Evolutionary conservation across 2,113 vertebrate genomes (phyloP), one percentile per base, ranked within the genome.

Genomic region (Sylvia atricapilla): DNA sequence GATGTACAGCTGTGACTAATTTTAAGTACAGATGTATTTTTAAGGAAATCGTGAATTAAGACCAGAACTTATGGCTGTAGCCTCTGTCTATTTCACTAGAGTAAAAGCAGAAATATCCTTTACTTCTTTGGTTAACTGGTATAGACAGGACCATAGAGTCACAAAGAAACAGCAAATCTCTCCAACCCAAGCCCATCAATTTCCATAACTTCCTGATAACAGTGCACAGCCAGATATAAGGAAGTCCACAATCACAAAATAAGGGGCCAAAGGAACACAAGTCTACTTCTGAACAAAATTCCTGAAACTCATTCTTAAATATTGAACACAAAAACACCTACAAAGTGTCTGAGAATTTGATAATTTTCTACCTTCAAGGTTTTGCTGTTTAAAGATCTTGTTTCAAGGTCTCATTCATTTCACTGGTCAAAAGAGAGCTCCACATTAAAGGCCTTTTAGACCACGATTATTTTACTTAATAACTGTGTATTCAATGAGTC

Each of bases 101-200:
- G 6, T 62, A 59, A 76, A 86, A 30, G 5, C 23, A 62, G 31
- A 81, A 93, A 53, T 58, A 13, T n/a, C 7, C 13, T 87, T 66
- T 82, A 2, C 4, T 44, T 78, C 2, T 53, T 74, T 68, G 37
- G 4, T 35, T 89, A 37, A 44, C 15, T 52, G 14, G 1, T 56
- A 39, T 2, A 84, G 73, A 33, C 21, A 20, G 17, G 55, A 28
- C 2, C 37, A 66, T 1, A 74, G 15, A 35, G 17, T 12, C 9
- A 37, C 7, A 7, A 87, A 80, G n/a, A 77, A 81, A 59, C 1
- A 18, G 6, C 7, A 75, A 55, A 18, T 23, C 8, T 10, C 21
- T 21, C 17, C 23, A 43, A 23, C 2, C 4, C 5, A 27, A 68
- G 1, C 5, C 9, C 20, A 28, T 3, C 1, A 6, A 20, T 63